Evolutionary conservation across 2,113 vertebrate genomes (phyloP), one percentile per base, ranked within the genome.

Genomic region (Falco punctatus): DNA sequence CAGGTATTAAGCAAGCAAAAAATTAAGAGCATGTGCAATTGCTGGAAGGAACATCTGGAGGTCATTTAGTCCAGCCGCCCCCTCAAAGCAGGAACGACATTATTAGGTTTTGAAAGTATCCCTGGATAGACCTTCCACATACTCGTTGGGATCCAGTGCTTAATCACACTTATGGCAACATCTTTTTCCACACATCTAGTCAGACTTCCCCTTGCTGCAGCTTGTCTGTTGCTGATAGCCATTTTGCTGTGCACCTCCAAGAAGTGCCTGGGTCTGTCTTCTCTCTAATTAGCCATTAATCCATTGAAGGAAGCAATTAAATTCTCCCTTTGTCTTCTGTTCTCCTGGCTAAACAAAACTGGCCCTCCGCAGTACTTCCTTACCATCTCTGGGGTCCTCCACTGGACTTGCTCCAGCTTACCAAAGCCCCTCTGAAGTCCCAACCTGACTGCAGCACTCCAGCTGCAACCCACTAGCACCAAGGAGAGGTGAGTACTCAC

Each of bases 1-100:
- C 48, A 64, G 52, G 55, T 91, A 91, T 49, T 74, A 85, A 81
- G 69, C n/a, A 70, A 74, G 81, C 7, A 66, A 92, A 94, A 91
- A 70, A 52, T 16, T 32, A 62, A 59, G 52, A 82, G 14, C 20
- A 23, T 26, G 13, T 67, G 51, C 13, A 67, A 72, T 30, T 66
- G 40, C 40, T 91, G 16, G 55, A 92, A 91, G 49, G 59, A 95
- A 89, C 92, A 92, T 81, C 86, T 92, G 96, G 86, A 96, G 72
- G 35, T 78, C 72, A 49, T 96, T 83, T 91, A 72, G 32, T 84
- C 73, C 55, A 89, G 58, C 27, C 59, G 81, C 21, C 27, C 94
- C 30, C 59, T 93, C 73, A 71, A 93, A 87, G 57, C 3, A 93
- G 42, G 10, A 75, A 75, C 27, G 58, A 83, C 42, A 44, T 75